Percentiles rank a stretch among this genome's conserved stretches.
These are phyloP conservation scores for Malthinus seriepunctatus DNA, from an alignment of 2,888 invertebrate genomes.

Conservation along the genomic window DNA sequence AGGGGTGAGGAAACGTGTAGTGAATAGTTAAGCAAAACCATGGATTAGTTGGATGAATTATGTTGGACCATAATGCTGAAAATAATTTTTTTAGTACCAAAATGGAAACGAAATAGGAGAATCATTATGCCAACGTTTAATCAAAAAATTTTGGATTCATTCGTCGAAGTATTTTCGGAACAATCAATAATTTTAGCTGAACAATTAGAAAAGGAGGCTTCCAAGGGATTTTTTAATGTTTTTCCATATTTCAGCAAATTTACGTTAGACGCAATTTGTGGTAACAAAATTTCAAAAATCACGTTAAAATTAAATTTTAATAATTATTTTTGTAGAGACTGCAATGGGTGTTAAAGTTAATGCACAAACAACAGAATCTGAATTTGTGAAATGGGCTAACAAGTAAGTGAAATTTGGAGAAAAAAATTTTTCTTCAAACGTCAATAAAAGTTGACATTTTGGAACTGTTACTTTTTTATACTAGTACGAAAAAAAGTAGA, in stretches of 20 bases:
- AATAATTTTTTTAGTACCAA: background rate
- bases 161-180: slow-evolving; percentile 63
- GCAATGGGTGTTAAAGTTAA: slow-evolving; percentile 72
- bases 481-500: too few species aligned
- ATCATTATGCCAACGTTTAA: slow-evolving; percentile 68
- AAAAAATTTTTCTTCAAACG: background rate
- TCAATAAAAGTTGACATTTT: background rate
- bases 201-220: slow-evolving; percentile 52
- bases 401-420: slow-evolving; percentile 30
- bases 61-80: background rate
- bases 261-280: slow-evolving; percentile 66
- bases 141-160: slow-evolving; percentile 64
- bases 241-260: slow-evolving; percentile 61
- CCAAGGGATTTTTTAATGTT: slow-evolving; percentile 57
- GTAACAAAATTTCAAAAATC: slow-evolving; percentile 47
- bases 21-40: too few species aligned
- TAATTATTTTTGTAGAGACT: slow-evolving; percentile 58
- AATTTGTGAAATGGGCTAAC: slow-evolving; percentile 52
- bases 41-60: background rate
- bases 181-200: slow-evolving; percentile 59
- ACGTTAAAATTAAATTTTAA: background rate
- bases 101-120: slow-evolving; percentile 64
- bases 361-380: slow-evolving; percentile 60
- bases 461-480: background rate
- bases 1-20: too few species aligned